Evolutionary conservation across 1,140 invertebrate genomes (phyloP).

Genomic region (Carposina sasakii): DNA sequence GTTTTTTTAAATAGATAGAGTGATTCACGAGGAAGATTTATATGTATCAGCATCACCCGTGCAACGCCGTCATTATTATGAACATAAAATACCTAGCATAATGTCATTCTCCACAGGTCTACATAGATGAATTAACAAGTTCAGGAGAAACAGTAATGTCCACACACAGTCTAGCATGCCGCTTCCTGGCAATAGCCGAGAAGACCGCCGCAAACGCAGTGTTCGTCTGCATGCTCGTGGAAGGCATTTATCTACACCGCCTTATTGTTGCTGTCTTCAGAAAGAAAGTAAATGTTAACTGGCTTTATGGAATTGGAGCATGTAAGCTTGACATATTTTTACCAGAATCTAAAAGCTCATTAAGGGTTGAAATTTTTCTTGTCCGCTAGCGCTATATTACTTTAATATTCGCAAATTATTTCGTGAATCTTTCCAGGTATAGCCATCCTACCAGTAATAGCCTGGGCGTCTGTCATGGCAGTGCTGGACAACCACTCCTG

Average conservation of each 20-base stretch:
- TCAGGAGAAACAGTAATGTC: slow-evolving; percentile 62
- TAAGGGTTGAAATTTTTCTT: background rate
- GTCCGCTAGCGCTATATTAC: background rate
- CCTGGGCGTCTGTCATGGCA: slow-evolving; percentile 68
- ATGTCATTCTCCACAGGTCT: too few relatives aligned
- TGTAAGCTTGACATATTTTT: too few relatives aligned
- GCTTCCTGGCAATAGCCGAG: slow-evolving; percentile 67
- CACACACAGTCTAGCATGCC: slow-evolving; percentile 60
- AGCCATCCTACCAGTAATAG: slow-evolving; percentile 60
- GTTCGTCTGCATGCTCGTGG: slow-evolving; percentile 76
- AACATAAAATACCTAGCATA: too few relatives aligned
- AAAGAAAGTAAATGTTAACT: slow-evolving; percentile 53
- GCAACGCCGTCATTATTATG: too few relatives aligned
- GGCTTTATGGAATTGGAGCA: slow-evolving; percentile 57
- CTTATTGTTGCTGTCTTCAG: slow-evolving; percentile 74
- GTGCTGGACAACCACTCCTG: slow-evolving; percentile 64
- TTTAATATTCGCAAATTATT: slow-evolving; percentile 1
- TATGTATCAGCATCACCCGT: too few relatives aligned
- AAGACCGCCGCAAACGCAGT: slow-evolving; percentile 68
- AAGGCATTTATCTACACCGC: slow-evolving; percentile 74
- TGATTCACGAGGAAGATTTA: too few relatives aligned
- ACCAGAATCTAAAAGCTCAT: too few relatives aligned
- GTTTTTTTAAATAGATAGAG: too few relatives aligned
- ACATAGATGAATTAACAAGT: slow-evolving; percentile 66
- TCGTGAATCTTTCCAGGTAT: slow-evolving; percentile 59